These are phyloP conservation scores for Tanaodytes sp. DNA, from an alignment of 2,888 invertebrate species.

Conservation along the genomic window DNA sequence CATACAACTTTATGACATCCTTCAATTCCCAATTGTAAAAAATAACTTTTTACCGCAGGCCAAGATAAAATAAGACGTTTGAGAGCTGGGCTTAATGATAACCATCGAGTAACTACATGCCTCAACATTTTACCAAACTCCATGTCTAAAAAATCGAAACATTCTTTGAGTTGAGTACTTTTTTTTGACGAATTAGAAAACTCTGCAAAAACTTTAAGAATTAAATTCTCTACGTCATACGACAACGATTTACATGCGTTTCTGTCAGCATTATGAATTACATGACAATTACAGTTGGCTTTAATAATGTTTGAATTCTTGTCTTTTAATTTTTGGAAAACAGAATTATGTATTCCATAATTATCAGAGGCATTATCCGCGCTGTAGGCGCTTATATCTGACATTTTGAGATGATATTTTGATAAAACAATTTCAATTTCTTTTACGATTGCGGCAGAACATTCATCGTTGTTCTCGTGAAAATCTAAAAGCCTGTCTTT, in stretches of 20 bases:
- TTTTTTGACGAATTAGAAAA: constrained; percentile 11
- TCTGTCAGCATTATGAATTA: too few relatives aligned
- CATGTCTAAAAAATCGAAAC: not conserved
- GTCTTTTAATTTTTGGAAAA: constrained; percentile 34
- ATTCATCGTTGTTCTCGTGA: constrained; percentile 29
- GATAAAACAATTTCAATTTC: not conserved
- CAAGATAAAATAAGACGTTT: not conserved
- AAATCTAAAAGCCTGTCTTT: constrained; percentile 21
- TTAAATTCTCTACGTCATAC: constrained; percentile 6
- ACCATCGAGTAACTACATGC: not conserved
- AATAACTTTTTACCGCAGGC: not conserved
- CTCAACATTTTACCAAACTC: not conserved
- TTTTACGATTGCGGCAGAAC: not conserved
- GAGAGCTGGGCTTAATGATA: not conserved
- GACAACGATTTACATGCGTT: constrained; percentile 3
- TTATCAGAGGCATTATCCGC: constrained; percentile 52
- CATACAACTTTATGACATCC: not conserved
- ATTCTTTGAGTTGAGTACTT: not conserved
- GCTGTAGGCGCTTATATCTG: constrained; percentile 1
- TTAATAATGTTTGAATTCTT: too few relatives aligned
- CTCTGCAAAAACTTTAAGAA: constrained; percentile 13
- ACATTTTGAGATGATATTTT: not conserved
- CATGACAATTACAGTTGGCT: too few relatives aligned
- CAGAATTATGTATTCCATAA: constrained; percentile 47
- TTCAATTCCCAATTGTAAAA: not conserved